phyloP scores from a whole-genome alignment of 2,113 vertebrate species.

The Bubo scandiacus region DNA sequence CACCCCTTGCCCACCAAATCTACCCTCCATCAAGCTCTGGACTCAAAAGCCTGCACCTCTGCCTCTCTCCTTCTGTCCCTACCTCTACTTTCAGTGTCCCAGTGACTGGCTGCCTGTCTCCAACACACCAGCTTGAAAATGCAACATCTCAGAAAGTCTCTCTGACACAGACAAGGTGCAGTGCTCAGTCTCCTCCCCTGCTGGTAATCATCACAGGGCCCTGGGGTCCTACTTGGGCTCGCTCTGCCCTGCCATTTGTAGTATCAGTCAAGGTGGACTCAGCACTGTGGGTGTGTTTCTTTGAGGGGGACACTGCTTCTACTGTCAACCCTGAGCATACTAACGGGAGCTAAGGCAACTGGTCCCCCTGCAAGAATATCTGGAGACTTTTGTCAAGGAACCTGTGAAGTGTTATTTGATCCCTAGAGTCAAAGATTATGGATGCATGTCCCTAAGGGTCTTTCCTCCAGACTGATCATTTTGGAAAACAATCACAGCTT shows the following conservation, averaged over 20 bases:
- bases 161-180: background rate
- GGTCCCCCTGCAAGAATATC: background rate
- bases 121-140: background rate
- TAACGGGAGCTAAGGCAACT: background rate
- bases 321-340: background rate
- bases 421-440: background rate
- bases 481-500: background rate
- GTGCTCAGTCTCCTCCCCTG: background rate
- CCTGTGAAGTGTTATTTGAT: background rate
- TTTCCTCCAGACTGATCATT: background rate
- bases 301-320: background rate
- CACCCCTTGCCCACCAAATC: background rate
- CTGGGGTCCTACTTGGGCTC: background rate
- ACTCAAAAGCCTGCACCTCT: background rate
- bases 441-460: background rate
- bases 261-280: background rate
- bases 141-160: background rate
- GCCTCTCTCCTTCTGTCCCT: background rate
- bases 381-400: background rate
- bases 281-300: background rate
- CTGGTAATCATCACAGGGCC: accelerated
- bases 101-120: background rate
- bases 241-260: background rate
- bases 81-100: background rate
- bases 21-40: background rate